Evolutionary conservation across 2,113 vertebrate species (phyloP), one percentile per base, ranked within the genome.

Genomic region (Chloropsis hardwickii): DNA sequence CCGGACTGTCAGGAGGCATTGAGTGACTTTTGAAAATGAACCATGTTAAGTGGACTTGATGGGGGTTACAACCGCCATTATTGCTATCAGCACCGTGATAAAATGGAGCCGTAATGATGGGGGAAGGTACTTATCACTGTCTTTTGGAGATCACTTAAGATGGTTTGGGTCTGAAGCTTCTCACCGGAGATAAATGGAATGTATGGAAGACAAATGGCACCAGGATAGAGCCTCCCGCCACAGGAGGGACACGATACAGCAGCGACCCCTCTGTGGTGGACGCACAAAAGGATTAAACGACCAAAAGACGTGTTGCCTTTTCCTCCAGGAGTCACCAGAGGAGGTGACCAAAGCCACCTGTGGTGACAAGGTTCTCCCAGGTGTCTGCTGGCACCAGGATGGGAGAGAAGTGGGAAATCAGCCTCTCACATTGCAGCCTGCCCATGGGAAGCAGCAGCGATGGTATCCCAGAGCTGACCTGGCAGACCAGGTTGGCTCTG

Each of bases 21-120:
- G 97, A 98, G 95, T 94, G 96, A 96, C 95, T 97, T 97, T 86
- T 89, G 97, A 97, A 97, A 98, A 98, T 95, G 95, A 97, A 97
- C 96, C 98, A 93, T 13, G 96, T 96, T 98, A 98, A 98, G 96
- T 97, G 97, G 98, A 94, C 97, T 97, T 97, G 98, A 97, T 98
- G 97, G 97, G 96, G 97, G 97, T 97, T 97, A 94, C 92, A 94
- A 76, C 92, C 96, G 33, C 97, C 96, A 97, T 98, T 97, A 98
- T 72, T 96, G 96, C 97, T 95, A 95, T 98, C 97, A 95, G 95
- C 96, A 60, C 95, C 23, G 71, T 89, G 97, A 97, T 95, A 94
- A 97, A 98, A 97, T 95, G 97, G 97, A 97, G 96, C 95, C 53
- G 21, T 97, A 98, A 98, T 97, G 97, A 97, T 0, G 90, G 97